Percentiles rank a stretch among this genome's conserved stretches.
These are phyloP conservation scores for Clarias macrocephalus DNA, from an alignment of 2,113 vertebrate species.

Conservation along the genomic window DNA sequence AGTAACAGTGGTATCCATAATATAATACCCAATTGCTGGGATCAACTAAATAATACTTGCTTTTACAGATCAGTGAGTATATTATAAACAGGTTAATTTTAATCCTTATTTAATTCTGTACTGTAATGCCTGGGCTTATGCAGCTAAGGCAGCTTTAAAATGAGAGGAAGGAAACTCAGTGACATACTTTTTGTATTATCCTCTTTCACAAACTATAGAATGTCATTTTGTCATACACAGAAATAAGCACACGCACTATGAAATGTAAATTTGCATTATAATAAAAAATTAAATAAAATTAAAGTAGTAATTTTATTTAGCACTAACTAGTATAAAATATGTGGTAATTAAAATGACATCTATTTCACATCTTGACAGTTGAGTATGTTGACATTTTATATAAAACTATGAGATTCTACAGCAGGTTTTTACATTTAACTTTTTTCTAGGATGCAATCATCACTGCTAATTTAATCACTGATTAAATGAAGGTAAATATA, in stretches of 20 bases:
- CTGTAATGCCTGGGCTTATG: neutral
- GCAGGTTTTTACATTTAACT: neutral
- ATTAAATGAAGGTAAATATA: neutral
- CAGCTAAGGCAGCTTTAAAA: neutral
- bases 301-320: neutral
- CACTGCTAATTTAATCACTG: neutral
- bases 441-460: neutral
- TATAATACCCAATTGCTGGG: neutral
- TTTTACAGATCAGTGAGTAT: neutral
- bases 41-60: neutral
- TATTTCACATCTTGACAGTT: neutral
- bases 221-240: neutral
- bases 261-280: neutral
- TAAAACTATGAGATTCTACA: no score
- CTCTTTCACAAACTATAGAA: neutral
- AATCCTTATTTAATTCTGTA: constrained; percentile 17
- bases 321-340: neutral
- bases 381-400: neutral
- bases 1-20: neutral
- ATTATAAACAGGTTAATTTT: neutral
- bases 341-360: neutral
- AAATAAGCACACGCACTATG: neutral
- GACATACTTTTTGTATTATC: neutral
- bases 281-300: neutral
- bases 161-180: neutral